Evolutionary conservation across 2,888 invertebrate species (phyloP).

Genomic region (Caradrina clavipalpis): DNA sequence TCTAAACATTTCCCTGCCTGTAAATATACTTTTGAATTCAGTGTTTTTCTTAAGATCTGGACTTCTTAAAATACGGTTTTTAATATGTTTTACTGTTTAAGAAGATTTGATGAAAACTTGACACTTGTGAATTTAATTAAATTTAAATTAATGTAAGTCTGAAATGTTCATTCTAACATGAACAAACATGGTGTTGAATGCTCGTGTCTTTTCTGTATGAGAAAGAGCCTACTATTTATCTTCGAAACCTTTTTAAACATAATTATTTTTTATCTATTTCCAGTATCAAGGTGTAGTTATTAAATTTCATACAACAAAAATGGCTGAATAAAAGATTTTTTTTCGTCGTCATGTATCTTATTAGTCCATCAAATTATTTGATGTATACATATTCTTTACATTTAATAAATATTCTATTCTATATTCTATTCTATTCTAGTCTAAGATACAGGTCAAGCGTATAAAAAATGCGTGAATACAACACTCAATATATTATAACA

Average conservation of each 20-base stretch:
- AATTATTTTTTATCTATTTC: not conserved
- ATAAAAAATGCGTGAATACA: conserved; percentile 13
- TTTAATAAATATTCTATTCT: no score
- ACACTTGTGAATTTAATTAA: not conserved
- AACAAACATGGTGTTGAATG: no score
- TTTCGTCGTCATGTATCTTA: no score
- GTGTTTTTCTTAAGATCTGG: not conserved
- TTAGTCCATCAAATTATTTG: no score
- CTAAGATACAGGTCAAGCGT: not conserved
- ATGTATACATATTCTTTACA: no score
- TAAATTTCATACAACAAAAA: not conserved
- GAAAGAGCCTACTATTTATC: no score
- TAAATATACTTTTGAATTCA: not conserved
- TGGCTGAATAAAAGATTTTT: not conserved
- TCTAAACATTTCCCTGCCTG: not conserved
- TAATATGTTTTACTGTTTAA: no score
- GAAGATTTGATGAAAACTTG: not conserved
- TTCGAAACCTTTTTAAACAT: not conserved
- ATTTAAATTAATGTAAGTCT: no score
- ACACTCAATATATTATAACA: conserved; percentile 29
- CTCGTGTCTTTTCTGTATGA: no score
- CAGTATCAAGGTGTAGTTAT: not conserved
- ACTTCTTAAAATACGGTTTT: not conserved
- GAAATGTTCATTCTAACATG: no score
- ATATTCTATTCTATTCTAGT: no score